phyloP scores from a whole-genome alignment of 2,888 invertebrate species.

The Allacma fusca region DNA sequence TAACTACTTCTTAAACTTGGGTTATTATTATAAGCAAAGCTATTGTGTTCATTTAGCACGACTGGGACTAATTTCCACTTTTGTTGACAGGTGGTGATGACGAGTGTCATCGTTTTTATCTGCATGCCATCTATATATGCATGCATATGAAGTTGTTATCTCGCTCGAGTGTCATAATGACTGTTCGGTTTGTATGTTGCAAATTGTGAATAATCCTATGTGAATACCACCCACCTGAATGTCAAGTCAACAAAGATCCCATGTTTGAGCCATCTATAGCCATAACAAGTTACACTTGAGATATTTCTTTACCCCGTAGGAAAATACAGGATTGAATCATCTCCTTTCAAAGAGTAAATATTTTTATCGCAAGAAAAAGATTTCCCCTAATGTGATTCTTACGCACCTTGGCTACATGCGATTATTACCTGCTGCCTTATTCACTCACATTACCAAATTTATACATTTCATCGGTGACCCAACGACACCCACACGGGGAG shows the following conservation, averaged over 20 bases:
- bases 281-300: conserved; percentile 10
- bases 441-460: conserved; percentile 27
- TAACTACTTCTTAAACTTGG: no score
- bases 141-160: no score
- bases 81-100: conserved; percentile 4
- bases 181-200: background rate
- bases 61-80: background rate
- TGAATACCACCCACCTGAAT: conserved; percentile 3
- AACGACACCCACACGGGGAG: background rate
- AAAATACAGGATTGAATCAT: conserved; percentile 15
- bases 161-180: background rate
- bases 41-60: background rate
- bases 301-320: background rate
- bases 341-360: conserved; percentile 14
- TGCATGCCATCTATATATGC: background rate
- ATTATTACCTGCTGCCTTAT: background rate
- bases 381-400: background rate
- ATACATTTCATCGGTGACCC: conserved; percentile 21
- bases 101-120: background rate
- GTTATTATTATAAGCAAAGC: no score
- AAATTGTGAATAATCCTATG: background rate
- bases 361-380: conserved; percentile 2
- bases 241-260: conserved; percentile 8
- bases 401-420: conserved; percentile 25
- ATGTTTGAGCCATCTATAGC: background rate